phyloP scores from a whole-genome alignment of 1,140 invertebrate genomes.

The Helicoverpa armigera region DNA sequence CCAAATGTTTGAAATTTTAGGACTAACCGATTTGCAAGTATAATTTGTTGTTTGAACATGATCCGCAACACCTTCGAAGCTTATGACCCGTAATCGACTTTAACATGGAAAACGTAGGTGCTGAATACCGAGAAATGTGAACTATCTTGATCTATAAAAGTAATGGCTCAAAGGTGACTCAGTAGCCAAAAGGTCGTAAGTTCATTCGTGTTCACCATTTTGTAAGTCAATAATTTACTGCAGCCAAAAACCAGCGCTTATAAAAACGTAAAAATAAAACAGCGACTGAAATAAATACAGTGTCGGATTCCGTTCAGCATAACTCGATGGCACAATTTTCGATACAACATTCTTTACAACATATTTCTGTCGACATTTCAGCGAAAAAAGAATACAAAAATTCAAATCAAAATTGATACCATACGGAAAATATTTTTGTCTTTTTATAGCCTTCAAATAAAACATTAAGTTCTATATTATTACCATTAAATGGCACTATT shows the following conservation, averaged over 20 bases:
- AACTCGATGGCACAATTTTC: background rate
- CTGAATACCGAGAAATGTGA: background rate
- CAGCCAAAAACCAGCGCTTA: too few species aligned
- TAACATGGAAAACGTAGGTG: background rate
- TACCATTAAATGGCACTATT: slow-evolving; percentile 26
- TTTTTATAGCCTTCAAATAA: background rate
- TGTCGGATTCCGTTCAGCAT: too few species aligned
- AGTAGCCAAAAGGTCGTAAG: background rate
- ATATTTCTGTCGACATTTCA: background rate
- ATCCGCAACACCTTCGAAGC: background rate
- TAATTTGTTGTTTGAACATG: slow-evolving; percentile 21
- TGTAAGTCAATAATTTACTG: too few species aligned
- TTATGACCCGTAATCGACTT: background rate
- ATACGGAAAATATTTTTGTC: background rate
- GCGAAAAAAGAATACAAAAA: background rate
- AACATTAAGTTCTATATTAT: background rate
- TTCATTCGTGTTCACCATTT: background rate
- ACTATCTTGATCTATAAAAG: background rate
- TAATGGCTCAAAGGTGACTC: background rate
- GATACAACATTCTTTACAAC: background rate
- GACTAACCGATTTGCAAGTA: slow-evolving; percentile 11
- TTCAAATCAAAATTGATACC: slow-evolving; percentile 20
- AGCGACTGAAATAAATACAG: too few species aligned
- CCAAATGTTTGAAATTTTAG: background rate
- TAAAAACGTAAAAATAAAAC: too few species aligned